Conservation (phyloP, 1,140 invertebrate species). For the Drosophila burlai region DNA sequence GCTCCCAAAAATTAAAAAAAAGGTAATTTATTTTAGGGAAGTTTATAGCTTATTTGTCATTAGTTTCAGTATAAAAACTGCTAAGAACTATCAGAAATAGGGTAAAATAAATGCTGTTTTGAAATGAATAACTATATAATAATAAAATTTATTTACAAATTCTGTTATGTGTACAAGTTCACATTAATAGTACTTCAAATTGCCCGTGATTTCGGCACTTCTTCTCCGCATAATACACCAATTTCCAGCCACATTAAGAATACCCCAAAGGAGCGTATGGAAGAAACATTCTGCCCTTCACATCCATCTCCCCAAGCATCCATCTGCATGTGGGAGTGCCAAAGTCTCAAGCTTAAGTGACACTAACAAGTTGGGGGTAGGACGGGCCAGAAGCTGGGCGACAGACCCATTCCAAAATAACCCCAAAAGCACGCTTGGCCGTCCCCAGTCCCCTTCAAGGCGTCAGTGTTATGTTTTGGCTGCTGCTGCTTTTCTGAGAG, state of each 20-base stretch:
- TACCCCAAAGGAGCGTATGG: constrained; percentile 33
- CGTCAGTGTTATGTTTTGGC: constrained; percentile 75
- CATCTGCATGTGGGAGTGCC: constrained; percentile 71
- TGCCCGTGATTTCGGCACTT: constrained; percentile 6
- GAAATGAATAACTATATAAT: too few relatives aligned
- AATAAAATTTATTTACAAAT: not conserved
- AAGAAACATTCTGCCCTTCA: constrained; percentile 14
- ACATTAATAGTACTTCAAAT: constrained; percentile 13
- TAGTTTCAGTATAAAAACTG: not conserved
- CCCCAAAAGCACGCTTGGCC: constrained; percentile 20
- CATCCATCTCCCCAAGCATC: constrained; percentile 37
- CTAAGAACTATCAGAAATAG: not conserved
- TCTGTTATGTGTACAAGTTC: not conserved
- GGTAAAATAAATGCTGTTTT: not conserved
- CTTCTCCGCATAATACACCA: constrained; percentile 26
- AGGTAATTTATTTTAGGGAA: not conserved
- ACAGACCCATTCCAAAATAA: constrained; percentile 23
- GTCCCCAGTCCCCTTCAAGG: not conserved
- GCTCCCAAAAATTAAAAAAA: not conserved
- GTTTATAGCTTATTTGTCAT: not conserved
- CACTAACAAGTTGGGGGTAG: constrained; percentile 66
- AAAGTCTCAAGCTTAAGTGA: constrained; percentile 80
- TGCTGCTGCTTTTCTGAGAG: constrained; percentile 42
- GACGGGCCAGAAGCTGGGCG: constrained; percentile 5
- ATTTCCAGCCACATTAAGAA: constrained; percentile 37